Evolutionary conservation across 2,888 invertebrate genomes (phyloP), one percentile per base, ranked within the genome.

Genomic region (Orgyia antiqua): DNA sequence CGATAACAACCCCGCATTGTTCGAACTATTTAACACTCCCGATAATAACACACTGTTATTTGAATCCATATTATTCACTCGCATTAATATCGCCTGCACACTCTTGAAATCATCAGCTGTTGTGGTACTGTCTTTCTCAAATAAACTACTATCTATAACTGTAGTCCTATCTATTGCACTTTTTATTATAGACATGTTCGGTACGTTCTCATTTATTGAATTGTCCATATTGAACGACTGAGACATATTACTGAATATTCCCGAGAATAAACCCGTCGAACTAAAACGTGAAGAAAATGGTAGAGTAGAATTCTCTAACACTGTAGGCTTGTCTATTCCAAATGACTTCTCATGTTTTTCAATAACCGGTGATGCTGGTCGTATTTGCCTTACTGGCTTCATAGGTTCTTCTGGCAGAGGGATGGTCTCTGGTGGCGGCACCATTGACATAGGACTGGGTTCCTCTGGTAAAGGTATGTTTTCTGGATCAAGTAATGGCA

Each of bases 91-190:
- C 56, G 82, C 87, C 38, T 83, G 80, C 23, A 87, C 87, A 55
- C 78, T 86, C 42, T 71, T 76, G 53, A 86, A 59, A 32, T 87
- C 87, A 42, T 87, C 86, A 51, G 64, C 76, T 19, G 68, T 71
- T 38, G 73, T 72, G 45, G 66, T 65, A 58, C 66, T 68, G 55
- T 73, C 77, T 46, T 74, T 76, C 54, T 77, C 80, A 40, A 79
- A 79, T 52, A 83, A 62, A 68, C 75, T 70, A 65, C 58, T 71
- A 52, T 84, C 83, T 68, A 82, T 70, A 68, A 70, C 76, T 61
- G 80, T 77, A 68, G 79, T 83, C 74, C 82, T 71, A 58, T 87
- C 83, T 68, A 87, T 87, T 51, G 84, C 84, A 71, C 80, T 87
- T 55, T 84, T 84, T 54, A 87, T 86, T 58, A 84, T 64, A 20